Base-by-base conservation (phyloP, 2,888 invertebrate genomes). In the Lepidocyrtoides sp. region DNA sequence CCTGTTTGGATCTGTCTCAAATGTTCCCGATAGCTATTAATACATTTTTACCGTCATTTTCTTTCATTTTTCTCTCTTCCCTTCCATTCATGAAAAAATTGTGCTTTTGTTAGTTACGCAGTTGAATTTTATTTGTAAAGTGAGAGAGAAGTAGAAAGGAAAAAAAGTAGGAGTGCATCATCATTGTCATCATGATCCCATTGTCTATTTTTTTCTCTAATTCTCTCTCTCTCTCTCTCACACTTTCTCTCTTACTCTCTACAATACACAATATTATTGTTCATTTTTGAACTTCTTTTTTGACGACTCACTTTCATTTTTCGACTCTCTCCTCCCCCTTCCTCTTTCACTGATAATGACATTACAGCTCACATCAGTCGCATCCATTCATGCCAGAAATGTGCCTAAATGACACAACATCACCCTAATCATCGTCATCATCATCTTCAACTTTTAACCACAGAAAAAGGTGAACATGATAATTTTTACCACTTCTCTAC, bases 341-440 rank as follows among this genome's bases (percentile, higher is more conserved):
- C 20, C 41, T 44, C 20, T 17, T 41, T 54, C 54, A n/a, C 79
- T 81, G 81, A 81, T 81, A 81, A 81, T 79, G 79, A 57, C 57
- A 81, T 81, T 81, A 81, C 3, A 51, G 23, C 17, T 36, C 14
- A 20, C 81, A 54, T 79, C 79, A 7, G 48, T 7, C n/a, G n/a
- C 81, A n/a, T 36, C 36, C 81, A 81, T 57, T 81, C 81, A 54
- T 81, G 81, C 36, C 81, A 81, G 81, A 81, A 81, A 36, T 32
- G n/a, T 81, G 7, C 57, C 48, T 17, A 57, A 81, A 81, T 81
- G 81, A 81, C 81, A 81, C 41, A 17, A 41, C 69, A 41, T 36
- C 81, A 57, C n/a, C 81, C 41, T 36, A 54, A 54, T 81, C 29
- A 81, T 54, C 57, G 4, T 81, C 20, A 12, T 54, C 54, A 36